Conservation (phyloP, 2,113 vertebrate species). For the Thinocorus orbignyianus region DNA sequence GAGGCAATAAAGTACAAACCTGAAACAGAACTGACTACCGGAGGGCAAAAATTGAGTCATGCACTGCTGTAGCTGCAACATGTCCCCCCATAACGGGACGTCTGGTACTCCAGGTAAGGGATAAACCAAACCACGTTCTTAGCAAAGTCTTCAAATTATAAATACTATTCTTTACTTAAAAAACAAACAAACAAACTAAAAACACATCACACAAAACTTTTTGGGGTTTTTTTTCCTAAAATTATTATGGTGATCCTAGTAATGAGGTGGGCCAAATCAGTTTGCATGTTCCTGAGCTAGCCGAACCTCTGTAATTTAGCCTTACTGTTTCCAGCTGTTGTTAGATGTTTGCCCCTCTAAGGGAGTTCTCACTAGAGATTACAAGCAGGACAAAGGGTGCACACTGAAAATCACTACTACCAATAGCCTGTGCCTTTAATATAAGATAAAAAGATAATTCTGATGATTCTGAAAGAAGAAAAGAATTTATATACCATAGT, state of each 20-base stretch:
- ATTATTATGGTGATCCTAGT: not conserved
- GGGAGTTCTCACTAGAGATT: not conserved
- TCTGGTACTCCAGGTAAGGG: not conserved
- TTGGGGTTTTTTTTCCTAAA: not conserved
- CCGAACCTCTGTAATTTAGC: not conserved
- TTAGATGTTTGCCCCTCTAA: not conserved
- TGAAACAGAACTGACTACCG: not conserved
- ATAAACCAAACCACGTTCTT: not conserved
- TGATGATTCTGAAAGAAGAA: not conserved
- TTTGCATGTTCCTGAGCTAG: not conserved
- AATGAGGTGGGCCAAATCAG: not conserved
- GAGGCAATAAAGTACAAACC: not conserved
- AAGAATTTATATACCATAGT: not conserved
- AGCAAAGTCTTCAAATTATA: not conserved
- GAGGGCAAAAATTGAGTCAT: not conserved
- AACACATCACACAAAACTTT: not conserved
- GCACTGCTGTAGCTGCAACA: not conserved
- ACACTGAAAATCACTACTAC: not conserved
- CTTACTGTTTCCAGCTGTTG: not conserved
- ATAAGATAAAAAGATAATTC: not conserved
- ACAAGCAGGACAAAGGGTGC: not conserved
- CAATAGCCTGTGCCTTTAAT: not conserved
- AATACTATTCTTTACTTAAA: not conserved
- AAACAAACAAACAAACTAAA: too few relatives aligned
- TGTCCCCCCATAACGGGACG: not conserved